Base-by-base conservation (phyloP, 2,888 invertebrate species). In the Ochropleura leucogaster region DNA sequence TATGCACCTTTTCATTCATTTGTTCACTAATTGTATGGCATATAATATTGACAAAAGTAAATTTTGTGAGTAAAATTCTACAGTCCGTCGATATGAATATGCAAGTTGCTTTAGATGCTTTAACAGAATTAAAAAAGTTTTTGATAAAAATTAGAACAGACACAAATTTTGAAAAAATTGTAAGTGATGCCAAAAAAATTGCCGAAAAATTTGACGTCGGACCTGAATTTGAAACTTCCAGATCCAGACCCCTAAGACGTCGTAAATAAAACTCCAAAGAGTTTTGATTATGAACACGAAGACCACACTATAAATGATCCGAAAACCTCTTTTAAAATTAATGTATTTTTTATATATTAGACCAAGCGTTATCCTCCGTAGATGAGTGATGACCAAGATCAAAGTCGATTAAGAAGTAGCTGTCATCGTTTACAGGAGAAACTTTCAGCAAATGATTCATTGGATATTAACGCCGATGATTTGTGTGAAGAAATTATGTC, bases 401-500 rank as follows among this genome's bases (percentile, higher is more conserved):
- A 49, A 51, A 40, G 59, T 59, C 59, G 40, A 40, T 59, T 59
- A 59, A 40, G 40, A 59, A 59, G 14, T 40, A 30, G 59, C 59
- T 59, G 59, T 40, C 12, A 59, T 59, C 59, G 59, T 59, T 59
- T 59, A 18, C 59, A 59, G 40, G 8, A 59, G 18, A 59, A 59
- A 59, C 59, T 59, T 59, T 18, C 59, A 16, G 59, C 59, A 59
- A 59, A 59, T 30, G 57, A 57, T 30, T 57, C 20, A 57, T 12
- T 57, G 30, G 57, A 57, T 30, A 30, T 57, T 57, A 57, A 57
- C 30, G 57, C 20, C 30, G 40, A 30, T 59, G 57, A 59, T 59
- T 30, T 59, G 57, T 40, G 1, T 59, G 57, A 59, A 12, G 30
- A 40, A 59, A 59, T 59, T 40, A 1, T 40, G 20, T 14, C 57